Evolutionary conservation across 2,113 vertebrate species (phyloP).

Genomic region (Silurus asotus): DNA sequence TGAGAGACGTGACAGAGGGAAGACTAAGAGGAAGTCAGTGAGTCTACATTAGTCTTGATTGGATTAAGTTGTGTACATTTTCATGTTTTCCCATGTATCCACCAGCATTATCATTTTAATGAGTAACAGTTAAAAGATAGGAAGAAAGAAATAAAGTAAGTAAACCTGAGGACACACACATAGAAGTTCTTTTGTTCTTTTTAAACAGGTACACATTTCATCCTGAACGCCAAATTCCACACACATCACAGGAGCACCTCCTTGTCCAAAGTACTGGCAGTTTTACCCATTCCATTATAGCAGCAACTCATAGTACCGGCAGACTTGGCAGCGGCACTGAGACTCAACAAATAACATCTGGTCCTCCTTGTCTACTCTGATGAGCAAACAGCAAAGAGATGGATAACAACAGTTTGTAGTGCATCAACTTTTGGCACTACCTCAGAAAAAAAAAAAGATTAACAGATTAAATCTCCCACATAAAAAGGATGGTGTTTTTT

Average conservation of each 20-base stretch:
- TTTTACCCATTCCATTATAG: conserved; percentile 66
- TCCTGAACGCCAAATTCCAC: conserved; percentile 51
- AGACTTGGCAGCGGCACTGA: conserved; percentile 58
- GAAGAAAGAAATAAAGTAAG: background rate
- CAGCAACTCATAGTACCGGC: conserved; percentile 62
- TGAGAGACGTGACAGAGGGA: background rate
- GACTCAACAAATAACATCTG: conserved; percentile 71
- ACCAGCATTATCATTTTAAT: conserved; percentile 5
- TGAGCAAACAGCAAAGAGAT: conserved; percentile 61
- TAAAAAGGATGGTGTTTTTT: conserved; percentile 48
- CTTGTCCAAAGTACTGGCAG: conserved; percentile 57
- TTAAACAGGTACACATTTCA: conserved; percentile 63
- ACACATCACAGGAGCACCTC: conserved; percentile 59
- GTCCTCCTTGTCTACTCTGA: conserved; percentile 61
- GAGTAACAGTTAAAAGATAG: background rate
- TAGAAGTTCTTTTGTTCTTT: conserved; percentile 49
- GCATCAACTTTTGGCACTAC: conserved; percentile 65
- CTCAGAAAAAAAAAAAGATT: conserved; percentile 57
- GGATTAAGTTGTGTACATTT: background rate
- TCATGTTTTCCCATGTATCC: background rate
- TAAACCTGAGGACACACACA: conserved; percentile 41
- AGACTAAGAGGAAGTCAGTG: background rate
- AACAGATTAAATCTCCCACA: conserved; percentile 62
- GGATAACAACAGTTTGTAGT: conserved; percentile 62
- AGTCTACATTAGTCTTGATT: background rate